These are phyloP conservation scores for Tenualosa thibaudeaui DNA, from an alignment of 2,797 vertebrate species.

Conservation along the genomic window DNA sequence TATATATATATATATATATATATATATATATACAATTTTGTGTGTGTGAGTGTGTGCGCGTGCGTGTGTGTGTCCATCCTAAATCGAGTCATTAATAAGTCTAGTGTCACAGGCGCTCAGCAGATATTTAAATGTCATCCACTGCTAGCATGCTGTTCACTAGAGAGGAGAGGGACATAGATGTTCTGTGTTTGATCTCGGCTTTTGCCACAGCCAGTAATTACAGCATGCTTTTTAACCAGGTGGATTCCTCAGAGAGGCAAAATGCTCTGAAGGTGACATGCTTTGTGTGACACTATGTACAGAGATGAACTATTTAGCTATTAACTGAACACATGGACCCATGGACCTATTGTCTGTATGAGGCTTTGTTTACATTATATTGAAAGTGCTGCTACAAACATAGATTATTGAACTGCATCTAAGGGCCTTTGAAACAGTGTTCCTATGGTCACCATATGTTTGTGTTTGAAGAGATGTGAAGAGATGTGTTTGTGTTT, in stretches of 20 bases:
- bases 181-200: background rate
- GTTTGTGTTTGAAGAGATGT: too few relatives aligned
- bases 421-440: too few relatives aligned
- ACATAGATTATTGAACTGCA: too few relatives aligned
- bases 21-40: background rate
- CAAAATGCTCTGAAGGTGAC: background rate
- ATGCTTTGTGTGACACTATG: too few relatives aligned
- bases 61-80: background rate
- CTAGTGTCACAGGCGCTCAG: background rate
- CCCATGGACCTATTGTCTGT: too few relatives aligned
- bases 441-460: too few relatives aligned
- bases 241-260: background rate
- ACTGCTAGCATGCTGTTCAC: background rate
- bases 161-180: background rate
- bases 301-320: too few relatives aligned
- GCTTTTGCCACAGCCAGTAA: background rate
- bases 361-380: background rate
- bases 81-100: background rate
- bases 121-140: background rate
- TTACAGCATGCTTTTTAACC: background rate
- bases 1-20: too few relatives aligned
- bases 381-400: background rate
- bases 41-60: too few relatives aligned
- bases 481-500: too few relatives aligned
- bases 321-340: too few relatives aligned